These are phyloP conservation scores for Sardina pilchardus DNA, from an alignment of 2,113 vertebrate genomes.

Conservation along the genomic window DNA sequence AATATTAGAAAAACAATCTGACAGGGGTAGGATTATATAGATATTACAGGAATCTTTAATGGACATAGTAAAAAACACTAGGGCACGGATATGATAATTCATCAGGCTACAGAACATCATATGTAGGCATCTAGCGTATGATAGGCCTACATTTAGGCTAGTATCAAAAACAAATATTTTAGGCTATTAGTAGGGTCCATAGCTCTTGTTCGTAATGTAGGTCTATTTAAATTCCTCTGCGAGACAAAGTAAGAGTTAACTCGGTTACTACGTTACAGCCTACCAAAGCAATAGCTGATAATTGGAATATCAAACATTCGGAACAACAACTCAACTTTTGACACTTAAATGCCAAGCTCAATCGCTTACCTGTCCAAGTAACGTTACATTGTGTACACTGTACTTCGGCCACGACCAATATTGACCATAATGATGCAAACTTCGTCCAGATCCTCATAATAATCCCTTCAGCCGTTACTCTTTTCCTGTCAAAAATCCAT, in stretches of 20 bases:
- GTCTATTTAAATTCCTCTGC: background rate
- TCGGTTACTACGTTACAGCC: background rate
- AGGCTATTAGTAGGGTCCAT: too few relatives aligned
- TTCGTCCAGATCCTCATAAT: slow-evolving; percentile 37
- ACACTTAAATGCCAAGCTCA: background rate
- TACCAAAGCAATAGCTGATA: background rate
- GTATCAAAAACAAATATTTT: too few relatives aligned
- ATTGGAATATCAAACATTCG: background rate
- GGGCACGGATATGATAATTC: too few relatives aligned
- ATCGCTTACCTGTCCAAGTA: slow-evolving; percentile 64
- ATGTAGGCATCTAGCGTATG: too few relatives aligned
- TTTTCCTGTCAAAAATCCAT: background rate
- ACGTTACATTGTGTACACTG: slow-evolving; percentile 43
- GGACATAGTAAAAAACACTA: too few relatives aligned
- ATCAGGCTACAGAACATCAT: too few relatives aligned
- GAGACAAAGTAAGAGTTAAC: background rate
- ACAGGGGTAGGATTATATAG: too few relatives aligned
- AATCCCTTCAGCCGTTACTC: background rate
- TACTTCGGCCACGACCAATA: slow-evolving; percentile 37
- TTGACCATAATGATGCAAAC: slow-evolving; percentile 40
- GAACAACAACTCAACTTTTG: background rate
- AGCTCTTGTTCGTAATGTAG: too few relatives aligned
- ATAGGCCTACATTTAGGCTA: too few relatives aligned
- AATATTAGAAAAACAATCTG: too few relatives aligned
- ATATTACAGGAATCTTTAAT: too few relatives aligned